Evolutionary conservation across 2,113 vertebrate genomes (phyloP).

Genomic region (Macrotis lagotis): DNA sequence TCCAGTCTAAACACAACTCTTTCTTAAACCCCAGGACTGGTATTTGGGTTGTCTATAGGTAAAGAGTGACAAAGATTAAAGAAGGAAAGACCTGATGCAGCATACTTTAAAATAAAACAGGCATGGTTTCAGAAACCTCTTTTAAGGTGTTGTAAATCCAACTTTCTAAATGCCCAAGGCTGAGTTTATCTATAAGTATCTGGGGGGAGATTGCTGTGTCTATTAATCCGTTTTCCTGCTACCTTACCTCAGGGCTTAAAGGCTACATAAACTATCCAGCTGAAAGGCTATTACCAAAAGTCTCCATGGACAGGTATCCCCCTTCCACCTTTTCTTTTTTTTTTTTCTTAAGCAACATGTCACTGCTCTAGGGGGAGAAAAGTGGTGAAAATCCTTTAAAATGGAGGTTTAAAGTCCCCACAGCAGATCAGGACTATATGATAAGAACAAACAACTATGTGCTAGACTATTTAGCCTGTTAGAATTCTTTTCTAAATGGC

Average conservation of each 20-base stretch:
- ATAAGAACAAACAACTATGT: constrained; percentile 59
- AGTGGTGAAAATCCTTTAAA: constrained; percentile 41
- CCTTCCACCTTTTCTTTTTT: constrained; percentile 66
- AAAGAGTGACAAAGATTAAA: constrained; percentile 82
- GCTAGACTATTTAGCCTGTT: constrained; percentile 45
- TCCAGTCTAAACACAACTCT: constrained; percentile 75
- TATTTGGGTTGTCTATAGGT: constrained; percentile 74
- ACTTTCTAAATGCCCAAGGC: constrained; percentile 80
- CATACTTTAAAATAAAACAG: constrained; percentile 80
- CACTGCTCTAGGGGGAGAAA: neutral
- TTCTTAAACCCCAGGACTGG: constrained; percentile 70
- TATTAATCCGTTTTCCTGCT: constrained; percentile 81
- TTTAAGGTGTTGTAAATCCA: constrained; percentile 81
- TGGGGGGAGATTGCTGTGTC: constrained; percentile 76
- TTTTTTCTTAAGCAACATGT: constrained; percentile 58
- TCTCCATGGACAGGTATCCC: constrained; percentile 64
- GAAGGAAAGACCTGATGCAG: constrained; percentile 74
- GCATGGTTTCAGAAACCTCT: constrained; percentile 76
- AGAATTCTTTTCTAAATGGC: constrained; percentile 58
- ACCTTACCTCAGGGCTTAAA: constrained; percentile 79
- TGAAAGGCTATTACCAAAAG: constrained; percentile 70
- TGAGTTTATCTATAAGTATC: constrained; percentile 81
- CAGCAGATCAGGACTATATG: constrained; percentile 49
- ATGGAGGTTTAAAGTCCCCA: constrained; percentile 44
- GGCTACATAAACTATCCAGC: constrained; percentile 70